A percentile compares a stretch with the other conserved stretches of the same genome.
These are phyloP conservation scores for Micronisus gabar DNA, from an alignment of 2,113 vertebrate genomes.

Conservation along the genomic window DNA sequence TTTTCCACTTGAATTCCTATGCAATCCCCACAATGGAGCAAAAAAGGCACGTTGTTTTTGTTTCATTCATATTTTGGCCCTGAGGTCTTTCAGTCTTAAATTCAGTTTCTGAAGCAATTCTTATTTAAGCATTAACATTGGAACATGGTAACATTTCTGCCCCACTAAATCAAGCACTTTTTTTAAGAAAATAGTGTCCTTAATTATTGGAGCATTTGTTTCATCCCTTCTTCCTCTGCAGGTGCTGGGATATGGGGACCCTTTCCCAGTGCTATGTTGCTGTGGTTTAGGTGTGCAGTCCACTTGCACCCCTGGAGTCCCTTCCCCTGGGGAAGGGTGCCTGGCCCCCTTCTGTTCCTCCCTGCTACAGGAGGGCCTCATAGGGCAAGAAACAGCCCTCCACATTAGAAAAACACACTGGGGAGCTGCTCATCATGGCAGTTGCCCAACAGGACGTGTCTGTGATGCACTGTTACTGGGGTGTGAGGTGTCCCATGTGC, in stretches of 20 bases:
- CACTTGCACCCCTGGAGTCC: too few relatives aligned
- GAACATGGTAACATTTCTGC: neutral
- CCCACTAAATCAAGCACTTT: neutral
- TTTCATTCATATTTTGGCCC: neutral
- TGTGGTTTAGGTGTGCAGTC: neutral
- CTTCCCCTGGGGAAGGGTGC: neutral
- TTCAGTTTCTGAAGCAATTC: neutral
- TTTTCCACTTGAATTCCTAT: neutral
- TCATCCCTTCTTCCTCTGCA: neutral
- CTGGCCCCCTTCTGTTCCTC: neutral
- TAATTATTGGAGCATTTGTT: neutral
- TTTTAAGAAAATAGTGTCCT: neutral
- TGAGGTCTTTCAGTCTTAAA: neutral
- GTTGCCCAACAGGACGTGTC: fast-evolving
- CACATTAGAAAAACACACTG: fast-evolving
- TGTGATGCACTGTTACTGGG: neutral
- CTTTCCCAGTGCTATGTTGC: neutral
- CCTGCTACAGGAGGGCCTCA: neutral
- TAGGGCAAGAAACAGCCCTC: neutral
- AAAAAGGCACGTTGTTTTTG: neutral
- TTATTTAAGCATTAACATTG: neutral
- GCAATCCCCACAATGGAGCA: neutral
- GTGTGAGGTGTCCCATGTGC: neutral
- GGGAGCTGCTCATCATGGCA: neutral
- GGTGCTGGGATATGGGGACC: too few relatives aligned